phyloP scores from a whole-genome alignment of 2,113 vertebrate species.

The Tetrao urogallus region DNA sequence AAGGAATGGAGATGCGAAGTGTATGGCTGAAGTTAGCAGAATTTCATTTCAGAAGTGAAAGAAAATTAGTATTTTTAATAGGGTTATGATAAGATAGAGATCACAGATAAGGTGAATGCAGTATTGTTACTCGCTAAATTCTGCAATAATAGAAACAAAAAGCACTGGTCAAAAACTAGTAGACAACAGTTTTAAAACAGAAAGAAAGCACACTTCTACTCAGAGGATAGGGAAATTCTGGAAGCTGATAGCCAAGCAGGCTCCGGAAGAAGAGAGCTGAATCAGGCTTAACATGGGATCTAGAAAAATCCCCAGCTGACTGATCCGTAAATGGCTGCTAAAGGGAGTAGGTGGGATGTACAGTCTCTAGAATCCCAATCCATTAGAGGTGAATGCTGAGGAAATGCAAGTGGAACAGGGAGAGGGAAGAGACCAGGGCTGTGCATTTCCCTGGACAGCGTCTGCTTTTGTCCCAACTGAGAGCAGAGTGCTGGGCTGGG shows the following conservation, averaged over 20 bases:
- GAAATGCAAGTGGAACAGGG: background rate
- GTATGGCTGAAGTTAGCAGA: too few relatives aligned
- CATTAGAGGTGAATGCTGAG: background rate
- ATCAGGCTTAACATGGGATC: background rate
- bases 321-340: background rate
- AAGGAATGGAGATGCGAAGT: background rate
- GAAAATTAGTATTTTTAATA: background rate
- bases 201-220: background rate
- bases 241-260: background rate
- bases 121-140: background rate
- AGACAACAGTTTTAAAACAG: background rate
- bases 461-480: background rate
- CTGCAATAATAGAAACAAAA: background rate
- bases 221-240: background rate
- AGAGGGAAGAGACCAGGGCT: background rate
- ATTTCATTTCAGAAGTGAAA: background rate
- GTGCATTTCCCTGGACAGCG: background rate
- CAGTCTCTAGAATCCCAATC: rapidly evolving
- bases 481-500: background rate
- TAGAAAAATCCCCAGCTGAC: background rate
- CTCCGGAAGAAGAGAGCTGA: background rate
- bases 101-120: background rate
- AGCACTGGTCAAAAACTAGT: background rate
- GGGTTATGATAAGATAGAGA: background rate
- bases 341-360: background rate